phyloP scores from a whole-genome alignment of 1,140 invertebrate species.

The Drosophila asahinai region DNA sequence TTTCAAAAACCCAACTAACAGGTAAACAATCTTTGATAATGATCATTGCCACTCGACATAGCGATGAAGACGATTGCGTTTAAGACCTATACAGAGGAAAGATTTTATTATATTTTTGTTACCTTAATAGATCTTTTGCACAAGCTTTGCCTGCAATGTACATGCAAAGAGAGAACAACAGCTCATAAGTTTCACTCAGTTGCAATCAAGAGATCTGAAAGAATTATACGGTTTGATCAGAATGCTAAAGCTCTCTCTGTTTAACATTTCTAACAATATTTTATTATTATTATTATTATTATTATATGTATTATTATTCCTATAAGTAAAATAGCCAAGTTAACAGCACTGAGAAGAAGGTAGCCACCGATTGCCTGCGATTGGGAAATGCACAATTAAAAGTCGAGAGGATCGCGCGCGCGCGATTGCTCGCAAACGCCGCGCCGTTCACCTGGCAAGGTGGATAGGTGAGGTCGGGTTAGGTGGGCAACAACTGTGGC shows the following conservation, averaged over 20 bases:
- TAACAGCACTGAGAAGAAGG: slow-evolving; percentile 24
- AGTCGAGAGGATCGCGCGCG: slow-evolving; percentile 34
- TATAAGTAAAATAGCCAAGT: slow-evolving; percentile 1
- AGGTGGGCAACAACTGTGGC: slow-evolving; percentile 16
- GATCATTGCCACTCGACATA: slow-evolving; percentile 55
- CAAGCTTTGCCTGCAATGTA: background rate
- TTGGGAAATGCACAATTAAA: slow-evolving; percentile 75
- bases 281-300: no score
- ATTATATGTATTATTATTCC: no score
- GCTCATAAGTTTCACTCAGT: no score
- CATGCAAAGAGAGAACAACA: no score
- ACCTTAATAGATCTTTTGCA: no score
- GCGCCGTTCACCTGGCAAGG: slow-evolving; percentile 55
- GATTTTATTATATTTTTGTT: background rate
- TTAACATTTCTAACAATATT: background rate
- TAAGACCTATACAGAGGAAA: no score
- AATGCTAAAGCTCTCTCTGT: no score
- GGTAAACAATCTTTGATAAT: slow-evolving; percentile 63
- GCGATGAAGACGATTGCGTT: slow-evolving; percentile 17
- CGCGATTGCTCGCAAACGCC: slow-evolving; percentile 15
- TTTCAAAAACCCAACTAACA: slow-evolving; percentile 64
- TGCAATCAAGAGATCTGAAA: no score
- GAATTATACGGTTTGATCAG: no score
- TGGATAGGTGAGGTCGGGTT: slow-evolving; percentile 36
- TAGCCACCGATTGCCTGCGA: slow-evolving; percentile 34